Conservation (phyloP, 2,113 vertebrate genomes). For the Poeciliopsis prolifica region DNA sequence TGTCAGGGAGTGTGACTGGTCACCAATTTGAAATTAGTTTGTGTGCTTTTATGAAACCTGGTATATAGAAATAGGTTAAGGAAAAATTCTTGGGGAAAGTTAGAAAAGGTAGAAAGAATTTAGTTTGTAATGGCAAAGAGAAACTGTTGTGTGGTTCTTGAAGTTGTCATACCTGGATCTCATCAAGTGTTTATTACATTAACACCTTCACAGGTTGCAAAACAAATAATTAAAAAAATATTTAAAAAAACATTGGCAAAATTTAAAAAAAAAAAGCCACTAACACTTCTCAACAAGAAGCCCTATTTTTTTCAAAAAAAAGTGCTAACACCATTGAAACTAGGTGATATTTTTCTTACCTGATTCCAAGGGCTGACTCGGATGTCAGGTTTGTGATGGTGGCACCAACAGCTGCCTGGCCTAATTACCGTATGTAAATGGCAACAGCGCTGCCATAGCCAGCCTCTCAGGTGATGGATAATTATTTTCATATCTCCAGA, state of each 20-base stretch:
- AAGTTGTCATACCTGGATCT: conserved; percentile 8
- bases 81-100: conserved; percentile 16
- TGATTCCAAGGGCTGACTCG: conserved; percentile 54
- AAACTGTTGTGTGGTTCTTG: neutral
- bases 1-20: conserved; percentile 29
- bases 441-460: conserved; percentile 60
- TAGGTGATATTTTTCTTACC: conserved; percentile 45
- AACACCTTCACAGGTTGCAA: conserved; percentile 14
- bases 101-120: conserved; percentile 3
- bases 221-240: conserved; percentile 3
- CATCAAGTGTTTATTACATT: conserved; percentile 22
- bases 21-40: conserved; percentile 31
- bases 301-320: conserved; percentile 12
- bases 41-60: conserved; percentile 31
- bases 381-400: conserved; percentile 61
- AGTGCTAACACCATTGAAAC: conserved; percentile 25
- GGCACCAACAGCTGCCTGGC: conserved; percentile 72
- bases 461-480: conserved; percentile 66
- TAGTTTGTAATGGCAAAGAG: neutral
- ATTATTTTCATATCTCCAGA: conserved; percentile 80
- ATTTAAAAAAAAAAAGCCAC: conserved; percentile 10
- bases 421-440: conserved; percentile 80
- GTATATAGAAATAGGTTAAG: neutral
- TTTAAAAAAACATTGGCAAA: neutral
- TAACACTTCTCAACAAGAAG: conserved; percentile 1